phyloP scores from a whole-genome alignment of 2,113 vertebrate species.

The Prionailurus viverrinus region DNA sequence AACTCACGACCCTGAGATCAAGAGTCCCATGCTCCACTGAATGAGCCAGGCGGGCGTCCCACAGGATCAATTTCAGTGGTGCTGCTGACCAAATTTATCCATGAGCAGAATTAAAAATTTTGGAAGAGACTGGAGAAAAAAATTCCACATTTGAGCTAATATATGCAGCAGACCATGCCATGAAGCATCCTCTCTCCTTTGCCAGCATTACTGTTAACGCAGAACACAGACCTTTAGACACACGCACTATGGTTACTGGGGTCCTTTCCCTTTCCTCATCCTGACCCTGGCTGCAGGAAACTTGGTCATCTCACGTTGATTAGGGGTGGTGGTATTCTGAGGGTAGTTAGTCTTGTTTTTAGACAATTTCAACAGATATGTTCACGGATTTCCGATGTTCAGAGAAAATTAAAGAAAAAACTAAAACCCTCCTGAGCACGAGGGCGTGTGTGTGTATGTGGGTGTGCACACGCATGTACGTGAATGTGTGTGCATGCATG shows the following conservation, averaged over 20 bases:
- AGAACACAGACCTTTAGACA: background rate
- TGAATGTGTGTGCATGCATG: background rate
- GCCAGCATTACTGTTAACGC: background rate
- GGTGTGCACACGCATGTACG: background rate
- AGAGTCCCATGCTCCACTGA: background rate
- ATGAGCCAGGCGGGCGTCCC: background rate
- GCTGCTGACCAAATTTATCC: background rate
- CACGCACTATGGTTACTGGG: too few relatives aligned
- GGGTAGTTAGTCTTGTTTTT: background rate
- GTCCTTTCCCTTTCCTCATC: background rate
- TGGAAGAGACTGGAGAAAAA: background rate
- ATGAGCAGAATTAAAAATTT: background rate
- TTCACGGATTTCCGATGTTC: background rate
- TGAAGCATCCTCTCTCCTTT: background rate
- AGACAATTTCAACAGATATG: background rate
- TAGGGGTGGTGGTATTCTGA: background rate
- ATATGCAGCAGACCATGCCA: background rate
- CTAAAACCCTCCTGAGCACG: background rate
- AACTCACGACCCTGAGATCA: background rate
- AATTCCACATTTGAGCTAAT: background rate
- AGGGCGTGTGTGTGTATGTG: background rate
- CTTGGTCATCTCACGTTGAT: background rate
- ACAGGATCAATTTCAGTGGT: background rate
- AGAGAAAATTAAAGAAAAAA: background rate
- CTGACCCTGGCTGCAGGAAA: background rate